A percentile compares a stretch with the other conserved stretches of the same genome.
Evolutionary conservation across 2,113 vertebrate species (phyloP).

Genomic region (Xyrauchen texanus): DNA sequence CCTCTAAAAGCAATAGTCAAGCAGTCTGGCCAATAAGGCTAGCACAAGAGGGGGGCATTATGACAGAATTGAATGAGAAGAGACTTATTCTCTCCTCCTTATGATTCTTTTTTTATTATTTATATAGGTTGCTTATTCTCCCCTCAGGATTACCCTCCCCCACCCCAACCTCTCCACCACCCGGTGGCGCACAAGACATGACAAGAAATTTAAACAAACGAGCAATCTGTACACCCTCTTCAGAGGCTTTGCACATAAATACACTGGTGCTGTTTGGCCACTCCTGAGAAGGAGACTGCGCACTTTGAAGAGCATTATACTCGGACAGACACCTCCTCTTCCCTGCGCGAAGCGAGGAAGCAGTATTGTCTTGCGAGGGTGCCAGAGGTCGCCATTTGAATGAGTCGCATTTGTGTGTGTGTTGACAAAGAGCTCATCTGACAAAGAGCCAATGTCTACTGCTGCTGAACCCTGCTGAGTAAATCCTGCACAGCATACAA

Average conservation of each 20-base stretch:
- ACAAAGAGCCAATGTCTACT: conserved; percentile 58
- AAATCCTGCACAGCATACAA: conserved; percentile 53
- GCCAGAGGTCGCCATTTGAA: conserved; percentile 74
- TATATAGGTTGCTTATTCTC: conserved; percentile 71
- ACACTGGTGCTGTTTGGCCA: conserved; percentile 43
- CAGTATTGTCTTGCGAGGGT: conserved; percentile 75
- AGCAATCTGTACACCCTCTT: conserved; percentile 51
- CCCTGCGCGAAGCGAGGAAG: conserved; percentile 53
- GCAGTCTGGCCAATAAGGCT: too few relatives aligned
- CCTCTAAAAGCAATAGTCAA: conserved; percentile 53
- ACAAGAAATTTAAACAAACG: conserved; percentile 73
- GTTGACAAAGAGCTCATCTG: conserved; percentile 68
- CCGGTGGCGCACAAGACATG: conserved; percentile 69
- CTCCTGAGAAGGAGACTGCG: conserved; percentile 25
- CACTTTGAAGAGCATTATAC: conserved; percentile 49
- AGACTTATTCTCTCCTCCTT: conserved; percentile 39
- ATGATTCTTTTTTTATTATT: conserved; percentile 20
- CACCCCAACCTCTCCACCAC: conserved; percentile 45
- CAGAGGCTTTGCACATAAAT: conserved; percentile 65
- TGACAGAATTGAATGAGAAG: conserved; percentile 47
- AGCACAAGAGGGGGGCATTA: background rate
- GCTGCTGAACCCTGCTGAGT: conserved; percentile 49
- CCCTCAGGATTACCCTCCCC: conserved; percentile 58
- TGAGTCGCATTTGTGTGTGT: conserved; percentile 60
- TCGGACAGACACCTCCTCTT: conserved; percentile 46